phyloP scores from a whole-genome alignment of 2,888 invertebrate species.

The Ligdia adustata region DNA sequence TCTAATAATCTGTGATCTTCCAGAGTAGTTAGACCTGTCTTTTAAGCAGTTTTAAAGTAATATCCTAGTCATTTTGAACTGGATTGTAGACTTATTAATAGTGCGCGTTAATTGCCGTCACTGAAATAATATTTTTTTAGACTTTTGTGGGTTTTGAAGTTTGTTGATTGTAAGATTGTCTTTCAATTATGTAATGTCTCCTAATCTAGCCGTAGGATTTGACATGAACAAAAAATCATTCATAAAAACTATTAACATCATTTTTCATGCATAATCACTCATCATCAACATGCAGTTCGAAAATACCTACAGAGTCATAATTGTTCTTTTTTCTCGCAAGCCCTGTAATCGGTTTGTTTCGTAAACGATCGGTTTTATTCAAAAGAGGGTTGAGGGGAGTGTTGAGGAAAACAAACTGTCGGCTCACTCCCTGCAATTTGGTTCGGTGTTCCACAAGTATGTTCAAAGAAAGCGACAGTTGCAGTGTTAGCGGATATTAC shows the following conservation, averaged over 20 bases:
- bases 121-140: conserved; percentile 9
- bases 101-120: conserved; percentile 16
- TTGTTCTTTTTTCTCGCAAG: conserved; percentile 16
- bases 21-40: conserved; percentile 1
- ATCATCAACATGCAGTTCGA: conserved; percentile 16
- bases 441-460: conserved; percentile 57
- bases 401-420: conserved; percentile 58
- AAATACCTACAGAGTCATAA: conserved; percentile 8
- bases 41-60: background rate
- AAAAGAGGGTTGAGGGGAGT: background rate
- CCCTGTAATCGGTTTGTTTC: conserved; percentile 15
- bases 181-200: too few species aligned
- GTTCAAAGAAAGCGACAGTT: conserved; percentile 30
- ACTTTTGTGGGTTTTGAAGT: conserved; percentile 13
- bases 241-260: too few species aligned
- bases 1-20: conserved; percentile 3
- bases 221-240: too few species aligned
- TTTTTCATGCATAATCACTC: too few species aligned
- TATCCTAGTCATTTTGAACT: conserved; percentile 4
- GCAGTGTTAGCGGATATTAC: conserved; percentile 26
- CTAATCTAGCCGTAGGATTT: too few species aligned
- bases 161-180: too few species aligned
- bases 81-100: conserved; percentile 11
- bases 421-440: conserved; percentile 56
- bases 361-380: conserved; percentile 11